Percentiles rank a stretch among this genome's conserved stretches.
Evolutionary conservation across 2,888 invertebrate species (phyloP).

Genomic region (Argyra leucocephala): DNA sequence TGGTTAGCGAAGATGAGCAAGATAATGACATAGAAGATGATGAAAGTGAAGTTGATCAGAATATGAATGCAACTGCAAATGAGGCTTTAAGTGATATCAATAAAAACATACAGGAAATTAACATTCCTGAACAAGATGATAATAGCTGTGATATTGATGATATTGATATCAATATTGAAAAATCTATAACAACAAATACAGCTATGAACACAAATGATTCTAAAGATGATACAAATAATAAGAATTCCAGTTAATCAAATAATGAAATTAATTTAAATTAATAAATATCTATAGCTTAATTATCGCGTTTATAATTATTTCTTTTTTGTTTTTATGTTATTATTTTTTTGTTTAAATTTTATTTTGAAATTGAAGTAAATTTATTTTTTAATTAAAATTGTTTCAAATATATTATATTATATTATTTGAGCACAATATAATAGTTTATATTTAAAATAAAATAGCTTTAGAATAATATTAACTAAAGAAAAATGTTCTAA

Average conservation of each 20-base stretch:
- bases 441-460: too few species aligned
- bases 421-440: too few species aligned
- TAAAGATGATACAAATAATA: not conserved
- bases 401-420: too few species aligned
- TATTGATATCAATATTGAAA: not conserved
- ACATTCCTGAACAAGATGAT: not conserved
- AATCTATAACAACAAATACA: not conserved
- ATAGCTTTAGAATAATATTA: not conserved
- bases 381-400: not conserved
- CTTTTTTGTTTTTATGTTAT: not conserved
- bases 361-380: not conserved
- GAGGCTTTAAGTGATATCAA: not conserved
- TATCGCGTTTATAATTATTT: not conserved
- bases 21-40: conserved; percentile 16
- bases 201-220: not conserved
- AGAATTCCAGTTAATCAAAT: conserved; percentile 8
- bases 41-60: conserved; percentile 12
- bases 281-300: not conserved
- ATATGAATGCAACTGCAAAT: conserved; percentile 10
- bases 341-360: not conserved
- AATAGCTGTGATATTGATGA: not conserved
- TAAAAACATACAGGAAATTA: not conserved
- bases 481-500: not conserved
- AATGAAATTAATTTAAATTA: not conserved
- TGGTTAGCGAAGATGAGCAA: conserved; percentile 17